These are phyloP conservation scores for Philypnodon macrostomus DNA, from an alignment of 2,797 vertebrate species.

Conservation along the genomic window DNA sequence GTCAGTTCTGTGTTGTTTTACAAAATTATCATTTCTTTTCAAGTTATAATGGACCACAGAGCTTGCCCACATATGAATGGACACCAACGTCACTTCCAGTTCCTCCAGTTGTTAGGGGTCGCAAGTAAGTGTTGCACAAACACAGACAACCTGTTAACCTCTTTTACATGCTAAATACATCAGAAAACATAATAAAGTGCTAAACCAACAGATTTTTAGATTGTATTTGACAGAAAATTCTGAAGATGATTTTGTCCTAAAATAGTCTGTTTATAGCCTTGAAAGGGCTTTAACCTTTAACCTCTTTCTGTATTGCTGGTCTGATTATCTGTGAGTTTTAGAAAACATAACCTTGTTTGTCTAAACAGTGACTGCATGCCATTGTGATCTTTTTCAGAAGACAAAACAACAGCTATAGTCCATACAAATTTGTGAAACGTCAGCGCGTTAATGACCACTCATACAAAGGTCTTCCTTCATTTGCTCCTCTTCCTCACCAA, in stretches of 20 bases:
- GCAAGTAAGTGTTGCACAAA: slow-evolving; percentile 66
- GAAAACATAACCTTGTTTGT: not conserved
- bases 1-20: not conserved
- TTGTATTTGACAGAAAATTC: no score
- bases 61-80: slow-evolving; percentile 51
- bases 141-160: no score
- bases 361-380: not conserved
- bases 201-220: no score
- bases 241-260: not conserved
- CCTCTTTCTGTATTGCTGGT: not conserved
- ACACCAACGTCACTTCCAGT: slow-evolving; percentile 6
- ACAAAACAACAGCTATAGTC: slow-evolving; percentile 63
- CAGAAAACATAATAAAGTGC: no score
- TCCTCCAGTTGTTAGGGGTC: slow-evolving; percentile 25
- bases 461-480: slow-evolving; percentile 23
- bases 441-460: slow-evolving; percentile 75
- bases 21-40: slow-evolving; percentile 5
- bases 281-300: not conserved
- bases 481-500: slow-evolving; percentile 34
- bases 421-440: slow-evolving; percentile 73
- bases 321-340: not conserved
- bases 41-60: slow-evolving; percentile 28
- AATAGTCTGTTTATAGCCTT: not conserved
- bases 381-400: slow-evolving; percentile 75
- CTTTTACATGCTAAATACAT: no score